Percentiles rank a stretch among this genome's conserved stretches.
These are phyloP conservation scores for Deilephila porcellus DNA, from an alignment of 2,888 invertebrate species.

Conservation along the genomic window DNA sequence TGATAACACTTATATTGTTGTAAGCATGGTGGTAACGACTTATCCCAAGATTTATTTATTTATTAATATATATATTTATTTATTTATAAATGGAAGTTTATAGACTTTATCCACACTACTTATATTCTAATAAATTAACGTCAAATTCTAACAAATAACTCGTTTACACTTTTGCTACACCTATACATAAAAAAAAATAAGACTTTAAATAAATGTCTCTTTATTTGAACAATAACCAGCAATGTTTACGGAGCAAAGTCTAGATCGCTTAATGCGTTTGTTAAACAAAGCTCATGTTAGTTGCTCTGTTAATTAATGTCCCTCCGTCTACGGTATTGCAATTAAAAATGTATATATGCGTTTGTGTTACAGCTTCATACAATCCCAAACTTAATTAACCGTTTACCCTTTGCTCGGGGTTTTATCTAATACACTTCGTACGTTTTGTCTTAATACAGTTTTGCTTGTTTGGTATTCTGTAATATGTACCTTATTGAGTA, in stretches of 20 bases:
- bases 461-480: not conserved
- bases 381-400: conserved; percentile 22
- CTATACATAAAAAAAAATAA: not conserved
- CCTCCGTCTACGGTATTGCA: conserved; percentile 38
- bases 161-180: not conserved
- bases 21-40: too few relatives aligned
- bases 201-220: not conserved
- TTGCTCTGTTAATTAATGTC: conserved; percentile 60
- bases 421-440: not conserved
- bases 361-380: conserved; percentile 26
- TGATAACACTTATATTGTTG: too few relatives aligned
- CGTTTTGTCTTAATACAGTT: too few relatives aligned
- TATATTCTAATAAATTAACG: too few relatives aligned
- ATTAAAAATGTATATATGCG: conserved; percentile 25
- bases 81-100: too few relatives aligned
- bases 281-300: conserved; percentile 59
- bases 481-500: too few relatives aligned
- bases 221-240: conserved; percentile 29
- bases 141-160: too few relatives aligned
- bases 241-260: conserved; percentile 50
- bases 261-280: conserved; percentile 58
- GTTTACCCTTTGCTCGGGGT: not conserved
- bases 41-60: too few relatives aligned
- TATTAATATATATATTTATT: too few relatives aligned
- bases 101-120: too few relatives aligned